Percentiles rank a stretch among this genome's conserved stretches.
Conservation (phyloP, 2,888 invertebrate genomes). For the Heliconius cydno region DNA sequence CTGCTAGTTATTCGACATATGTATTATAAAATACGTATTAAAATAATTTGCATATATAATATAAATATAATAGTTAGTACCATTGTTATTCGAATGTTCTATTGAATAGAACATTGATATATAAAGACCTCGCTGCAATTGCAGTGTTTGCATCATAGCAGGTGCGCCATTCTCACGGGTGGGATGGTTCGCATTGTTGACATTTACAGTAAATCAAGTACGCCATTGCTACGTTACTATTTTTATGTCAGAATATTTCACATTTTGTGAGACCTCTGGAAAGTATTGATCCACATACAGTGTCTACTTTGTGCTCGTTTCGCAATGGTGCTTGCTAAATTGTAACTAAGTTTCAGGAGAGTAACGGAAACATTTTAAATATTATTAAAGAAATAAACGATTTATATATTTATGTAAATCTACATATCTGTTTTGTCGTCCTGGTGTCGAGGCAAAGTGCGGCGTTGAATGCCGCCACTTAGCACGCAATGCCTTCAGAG, state of each 20-base stretch:
- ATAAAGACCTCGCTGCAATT: conserved; percentile 35
- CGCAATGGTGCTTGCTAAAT: no score
- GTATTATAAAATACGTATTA: background rate
- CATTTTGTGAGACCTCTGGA: background rate
- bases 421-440: no score
- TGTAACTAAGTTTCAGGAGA: background rate
- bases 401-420: background rate
- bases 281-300: background rate
- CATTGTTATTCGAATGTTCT: conserved; percentile 10
- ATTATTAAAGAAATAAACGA: background rate
- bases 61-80: background rate
- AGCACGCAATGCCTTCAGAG: no score
- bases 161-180: conserved; percentile 73
- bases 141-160: conserved; percentile 53
- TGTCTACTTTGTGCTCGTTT: background rate
- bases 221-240: conserved; percentile 58
- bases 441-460: no score
- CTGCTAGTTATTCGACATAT: no score
- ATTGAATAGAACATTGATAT: background rate
- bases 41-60: background rate
- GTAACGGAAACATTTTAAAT: background rate
- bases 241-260: conserved; percentile 59
- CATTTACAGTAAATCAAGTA: conserved; percentile 59
- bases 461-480: no score
- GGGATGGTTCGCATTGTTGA: conserved; percentile 47